Percentiles rank a stretch among this genome's conserved stretches.
Conservation (phyloP, 2,113 vertebrate species). For the Apodemus speciosus region DNA sequence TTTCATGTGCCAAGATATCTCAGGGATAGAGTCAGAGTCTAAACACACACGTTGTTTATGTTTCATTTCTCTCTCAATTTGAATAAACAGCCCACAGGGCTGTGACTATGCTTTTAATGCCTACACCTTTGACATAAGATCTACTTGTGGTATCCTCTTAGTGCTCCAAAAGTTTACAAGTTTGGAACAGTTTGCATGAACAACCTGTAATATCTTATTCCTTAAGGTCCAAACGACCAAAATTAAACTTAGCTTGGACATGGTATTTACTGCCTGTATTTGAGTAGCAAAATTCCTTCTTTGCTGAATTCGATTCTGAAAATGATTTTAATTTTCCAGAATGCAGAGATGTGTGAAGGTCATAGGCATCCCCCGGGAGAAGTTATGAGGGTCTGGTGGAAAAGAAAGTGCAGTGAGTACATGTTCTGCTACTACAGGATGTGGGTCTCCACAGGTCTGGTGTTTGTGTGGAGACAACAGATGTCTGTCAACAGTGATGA, state of each 20-base stretch:
- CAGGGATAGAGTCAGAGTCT: not conserved
- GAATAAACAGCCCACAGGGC: not conserved
- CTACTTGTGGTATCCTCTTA: not conserved
- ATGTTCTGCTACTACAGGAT: not conserved
- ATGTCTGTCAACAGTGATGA: no score
- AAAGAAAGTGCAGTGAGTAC: not conserved
- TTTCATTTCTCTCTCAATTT: not conserved
- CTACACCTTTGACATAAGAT: not conserved
- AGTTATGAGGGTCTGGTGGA: not conserved
- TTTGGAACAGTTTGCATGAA: not conserved
- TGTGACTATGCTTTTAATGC: not conserved
- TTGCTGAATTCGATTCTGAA: constrained; percentile 61
- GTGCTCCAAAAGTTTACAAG: not conserved
- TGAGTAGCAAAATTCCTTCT: constrained; percentile 69
- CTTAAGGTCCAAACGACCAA: not conserved
- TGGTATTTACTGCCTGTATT: not conserved
- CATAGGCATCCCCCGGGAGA: constrained; percentile 41
- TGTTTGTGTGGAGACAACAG: not conserved
- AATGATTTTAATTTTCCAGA: constrained; percentile 72
- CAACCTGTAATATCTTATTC: not conserved
- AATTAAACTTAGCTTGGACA: constrained; percentile 26
- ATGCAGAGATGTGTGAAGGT: constrained; percentile 72
- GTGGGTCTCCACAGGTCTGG: not conserved
- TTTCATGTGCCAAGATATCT: not conserved
- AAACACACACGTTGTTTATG: not conserved